Base-by-base conservation (phyloP, 1,140 invertebrate genomes). In the Wiebesia pumilae region DNA sequence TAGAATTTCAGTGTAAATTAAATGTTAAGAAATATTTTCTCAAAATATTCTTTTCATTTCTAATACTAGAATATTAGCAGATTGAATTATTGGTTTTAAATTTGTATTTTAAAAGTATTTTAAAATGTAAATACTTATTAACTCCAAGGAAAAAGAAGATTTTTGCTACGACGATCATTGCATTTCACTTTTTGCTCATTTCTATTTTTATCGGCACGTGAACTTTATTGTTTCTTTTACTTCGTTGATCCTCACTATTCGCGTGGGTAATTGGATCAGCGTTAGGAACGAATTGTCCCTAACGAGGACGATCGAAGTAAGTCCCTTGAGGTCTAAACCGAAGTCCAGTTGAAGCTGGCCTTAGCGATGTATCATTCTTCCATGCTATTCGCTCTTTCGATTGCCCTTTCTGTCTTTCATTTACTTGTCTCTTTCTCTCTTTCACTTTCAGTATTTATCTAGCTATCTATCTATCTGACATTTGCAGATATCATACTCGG, bases 281-380 rank as follows among this genome's bases (percentile, higher is more conserved):
- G 33, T 85, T 47, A 81, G 78, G 54, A 75, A 35, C 51, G 67
- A 85, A 81, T 80, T 73, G 67, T 51, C 62, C 75, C 65, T 85
- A 85, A 85, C 78, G 84, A 85, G 67, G 84, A 69, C 67, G 67
- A 81, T 85, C 65, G 33, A 62, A 67, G 47, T 80, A 54, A 58
- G 40, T 69, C 77, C 84, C 75, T 69, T 27, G 38, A 51, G 73
- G 24, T 12, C 27, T 79, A 75, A 43, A 75, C 67, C 78, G 58
- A 85, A 81, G 58, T 85, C 78, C 58, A 47, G 62, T 81, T 81
- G 51, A 78, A 27, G 10, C 65, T 81, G 35, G 33, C 30, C 73
- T 78, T 67, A 67, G 38, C 27, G 27, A 24, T 24, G 58, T 33
- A 69, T 47, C 30, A 30, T 30, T 67, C 38, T 69, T 12, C 65